Conservation (phyloP, 2,888 invertebrate genomes). For the Campoletis raptor region DNA sequence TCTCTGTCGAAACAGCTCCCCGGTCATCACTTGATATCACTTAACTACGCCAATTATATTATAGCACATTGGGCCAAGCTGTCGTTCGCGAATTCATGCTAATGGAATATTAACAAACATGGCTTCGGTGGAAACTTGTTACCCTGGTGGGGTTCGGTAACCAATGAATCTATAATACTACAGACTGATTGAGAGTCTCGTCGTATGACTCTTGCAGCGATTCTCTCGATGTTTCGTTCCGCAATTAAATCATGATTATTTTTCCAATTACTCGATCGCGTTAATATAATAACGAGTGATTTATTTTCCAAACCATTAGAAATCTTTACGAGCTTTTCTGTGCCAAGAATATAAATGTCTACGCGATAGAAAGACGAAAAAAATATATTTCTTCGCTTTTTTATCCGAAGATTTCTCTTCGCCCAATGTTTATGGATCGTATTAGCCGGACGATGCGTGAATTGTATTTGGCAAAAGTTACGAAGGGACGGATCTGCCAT, state of each 20-base stretch:
- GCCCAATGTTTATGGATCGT: constrained; percentile 51
- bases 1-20: constrained; percentile 55
- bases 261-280: constrained; percentile 20
- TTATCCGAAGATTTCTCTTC: not conserved
- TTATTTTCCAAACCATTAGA: not conserved
- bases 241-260: constrained; percentile 11
- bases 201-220: not conserved
- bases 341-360: not conserved
- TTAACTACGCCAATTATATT: constrained; percentile 69
- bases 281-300: constrained; percentile 12
- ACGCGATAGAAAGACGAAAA: not conserved
- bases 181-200: constrained; percentile 4
- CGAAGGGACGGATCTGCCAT: constrained; percentile 54
- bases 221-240: constrained; percentile 33
- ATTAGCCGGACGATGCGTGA: constrained; percentile 46
- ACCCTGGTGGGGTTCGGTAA: constrained; percentile 18
- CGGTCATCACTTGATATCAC: constrained; percentile 73
- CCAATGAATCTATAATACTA: constrained; percentile 11
- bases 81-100: constrained; percentile 69
- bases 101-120: constrained; percentile 70
- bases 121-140: constrained; percentile 43
- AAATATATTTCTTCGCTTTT: constrained; percentile 10
- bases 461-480: constrained; percentile 45
- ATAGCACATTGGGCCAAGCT: constrained; percentile 64
- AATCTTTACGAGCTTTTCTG: not conserved